These are phyloP conservation scores for Plodia interpunctella DNA, from an alignment of 1,140 invertebrate species.

Conservation along the genomic window DNA sequence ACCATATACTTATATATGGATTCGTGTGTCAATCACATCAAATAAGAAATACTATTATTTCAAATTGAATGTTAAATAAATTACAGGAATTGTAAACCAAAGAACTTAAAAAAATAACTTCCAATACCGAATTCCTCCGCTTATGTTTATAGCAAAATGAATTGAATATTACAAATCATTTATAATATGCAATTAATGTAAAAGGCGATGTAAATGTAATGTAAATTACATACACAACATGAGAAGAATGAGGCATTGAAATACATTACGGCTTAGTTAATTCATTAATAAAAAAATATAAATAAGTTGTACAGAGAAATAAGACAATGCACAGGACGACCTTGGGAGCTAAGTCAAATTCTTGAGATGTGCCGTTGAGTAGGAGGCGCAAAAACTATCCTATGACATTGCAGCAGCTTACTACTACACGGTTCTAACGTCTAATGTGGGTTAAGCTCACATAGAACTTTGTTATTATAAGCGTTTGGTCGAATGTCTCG, in stretches of 20 bases:
- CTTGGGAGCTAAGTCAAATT: conserved; percentile 69
- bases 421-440: conserved; percentile 45
- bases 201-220: too few species aligned
- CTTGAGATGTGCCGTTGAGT: conserved; percentile 61
- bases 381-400: conserved; percentile 74
- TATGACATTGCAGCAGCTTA: conserved; percentile 62
- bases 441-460: conserved; percentile 9
- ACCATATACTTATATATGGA: too few species aligned
- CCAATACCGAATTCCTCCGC: too few species aligned
- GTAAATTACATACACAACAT: too few species aligned
- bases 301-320: conserved; percentile 33
- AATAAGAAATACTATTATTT: too few species aligned
- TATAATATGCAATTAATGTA: too few species aligned
- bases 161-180: neutral
- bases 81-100: too few species aligned
- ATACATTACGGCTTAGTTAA: neutral
- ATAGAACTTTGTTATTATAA: conserved; percentile 53
- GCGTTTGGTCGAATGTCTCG: conserved; percentile 43
- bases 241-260: neutral
- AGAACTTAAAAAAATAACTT: too few species aligned
- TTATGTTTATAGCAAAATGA: too few species aligned
- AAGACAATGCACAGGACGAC: conserved; percentile 63
- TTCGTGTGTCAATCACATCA: too few species aligned
- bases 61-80: too few species aligned
- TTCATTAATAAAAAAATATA: neutral